Base-by-base conservation (phyloP, 2,888 invertebrate genomes). In the Lasius platythorax region DNA sequence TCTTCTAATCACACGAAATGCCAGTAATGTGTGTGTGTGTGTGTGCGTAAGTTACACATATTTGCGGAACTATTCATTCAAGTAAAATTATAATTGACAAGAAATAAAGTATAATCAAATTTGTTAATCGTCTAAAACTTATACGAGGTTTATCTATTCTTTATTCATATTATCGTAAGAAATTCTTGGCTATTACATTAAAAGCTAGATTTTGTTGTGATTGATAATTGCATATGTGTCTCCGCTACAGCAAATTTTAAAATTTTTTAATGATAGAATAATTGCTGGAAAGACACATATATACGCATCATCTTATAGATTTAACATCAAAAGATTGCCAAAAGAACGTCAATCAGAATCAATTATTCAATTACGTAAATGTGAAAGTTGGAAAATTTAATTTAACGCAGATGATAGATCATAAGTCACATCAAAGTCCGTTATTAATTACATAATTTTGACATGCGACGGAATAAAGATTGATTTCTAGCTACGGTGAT, bases 1-100 rank as follows among this genome's bases (percentile, higher is more conserved):
- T 58, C 23, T 79, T 79, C 43, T 23, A 30, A 43, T 70, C 46
- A 37, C 67, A 28, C 23, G 58, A 78, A 78, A 58, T 70, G n/a
- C 28, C 56, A 61, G 15, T 23, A 70, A 68, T 4, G 23, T 23
- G 23, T 23, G 23, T 23, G 23, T 0, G 23, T 23, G 23, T 23
- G 23, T 23, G 23, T 23, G 50, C 50, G 1, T 30, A 56, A 67
- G 8, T 56, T 3, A 33, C 37, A 1, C 11, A 50, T 18, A 50
- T 53, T 53, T n/a, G 8, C n/a, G 2, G 2, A 1, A 28, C 33
- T 66, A 12, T 30, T 18, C 15, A 28, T 53, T 67, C 1, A 8
- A 76, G 1, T 76, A 67, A 76, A 37, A 63, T 63, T 63, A 30
- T 74, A 30, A 63, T 33, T 18, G 1, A 58, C 9, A 12, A 30